Conservation (phyloP, 2,797 vertebrate species). For the Clarias fuscus region DNA sequence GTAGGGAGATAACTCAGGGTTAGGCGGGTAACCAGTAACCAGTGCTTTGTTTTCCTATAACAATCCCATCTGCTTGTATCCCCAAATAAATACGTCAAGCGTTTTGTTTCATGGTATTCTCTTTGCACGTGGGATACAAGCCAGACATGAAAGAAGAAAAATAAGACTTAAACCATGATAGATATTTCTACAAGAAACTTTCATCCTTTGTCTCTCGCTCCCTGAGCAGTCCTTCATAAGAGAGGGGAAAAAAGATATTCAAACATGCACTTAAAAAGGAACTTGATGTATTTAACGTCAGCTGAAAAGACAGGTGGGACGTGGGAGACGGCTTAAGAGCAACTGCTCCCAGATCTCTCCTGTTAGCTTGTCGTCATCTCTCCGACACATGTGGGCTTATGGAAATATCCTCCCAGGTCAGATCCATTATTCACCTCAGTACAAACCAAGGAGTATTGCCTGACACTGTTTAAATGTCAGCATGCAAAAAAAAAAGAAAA, state of each 20-base stretch:
- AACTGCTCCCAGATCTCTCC: conserved; percentile 8
- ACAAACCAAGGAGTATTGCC: conserved; percentile 11
- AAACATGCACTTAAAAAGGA: conserved; percentile 13
- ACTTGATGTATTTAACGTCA: conserved; percentile 50
- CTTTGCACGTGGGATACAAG: neutral
- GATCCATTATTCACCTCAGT: conserved; percentile 18
- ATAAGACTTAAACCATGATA: neutral
- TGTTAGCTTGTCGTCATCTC: neutral
- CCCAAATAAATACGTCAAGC: neutral
- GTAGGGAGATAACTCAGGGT: neutral
- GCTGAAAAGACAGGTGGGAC: conserved; percentile 57
- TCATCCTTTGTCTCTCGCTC: conserved; percentile 59
- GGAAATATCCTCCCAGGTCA: conserved; percentile 25
- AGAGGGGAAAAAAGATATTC: neutral
- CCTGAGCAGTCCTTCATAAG: conserved; percentile 51
- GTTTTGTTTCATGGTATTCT: neutral
- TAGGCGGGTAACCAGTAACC: no score
- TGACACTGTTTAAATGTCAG: conserved; percentile 43
- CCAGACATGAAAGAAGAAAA: neutral
- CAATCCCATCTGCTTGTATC: neutral
- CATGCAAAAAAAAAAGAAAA: conserved; percentile 44
- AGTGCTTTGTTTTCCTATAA: neutral
- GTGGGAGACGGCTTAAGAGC: conserved; percentile 49
- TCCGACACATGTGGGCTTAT: neutral
- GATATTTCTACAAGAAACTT: conserved; percentile 53